Percentiles rank a stretch among this genome's conserved stretches.
Evolutionary conservation across 1,140 invertebrate genomes (phyloP).

Genomic region (Drosophila erecta): DNA sequence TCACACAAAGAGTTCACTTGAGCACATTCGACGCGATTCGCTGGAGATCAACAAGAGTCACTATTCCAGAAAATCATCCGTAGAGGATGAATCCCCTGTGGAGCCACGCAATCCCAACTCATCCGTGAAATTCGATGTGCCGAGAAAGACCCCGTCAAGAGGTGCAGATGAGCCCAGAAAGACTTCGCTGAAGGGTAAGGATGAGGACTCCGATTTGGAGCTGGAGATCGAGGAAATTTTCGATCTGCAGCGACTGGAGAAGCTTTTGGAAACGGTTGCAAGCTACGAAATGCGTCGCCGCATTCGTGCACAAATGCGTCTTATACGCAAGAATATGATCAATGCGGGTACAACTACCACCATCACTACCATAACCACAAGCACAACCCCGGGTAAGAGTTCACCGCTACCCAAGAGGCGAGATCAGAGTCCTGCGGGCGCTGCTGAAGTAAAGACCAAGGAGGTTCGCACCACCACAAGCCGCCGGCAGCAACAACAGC

Average conservation of each 20-base stretch:
- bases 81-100: constrained; percentile 55
- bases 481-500: neutral
- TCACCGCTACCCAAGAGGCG: constrained; percentile 34
- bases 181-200: constrained; percentile 11
- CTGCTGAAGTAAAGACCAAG: constrained; percentile 50
- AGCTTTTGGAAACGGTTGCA: constrained; percentile 89
- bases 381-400: constrained; percentile 25
- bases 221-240: constrained; percentile 89
- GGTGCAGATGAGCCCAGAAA: constrained; percentile 56
- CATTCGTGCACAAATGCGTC: constrained; percentile 90
- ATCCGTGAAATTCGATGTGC: constrained; percentile 88
- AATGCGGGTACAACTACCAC: constrained; percentile 47
- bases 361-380: constrained; percentile 36
- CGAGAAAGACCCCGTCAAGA: constrained; percentile 35
- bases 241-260: constrained; percentile 88
- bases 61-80: constrained; percentile 71
- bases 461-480: constrained; percentile 37
- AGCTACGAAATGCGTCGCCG: constrained; percentile 90
- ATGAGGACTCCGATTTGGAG: constrained; percentile 59
- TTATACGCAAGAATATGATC: constrained; percentile 86
- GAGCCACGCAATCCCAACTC: constrained; percentile 73
- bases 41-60: constrained; percentile 79
- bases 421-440: constrained; percentile 37
- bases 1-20: constrained; percentile 80
- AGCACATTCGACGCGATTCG: constrained; percentile 80